Percentiles rank a stretch among this genome's conserved stretches.
These are phyloP conservation scores for Drosophila eohydei DNA, from an alignment of 2,888 invertebrate species.

Conservation along the genomic window DNA sequence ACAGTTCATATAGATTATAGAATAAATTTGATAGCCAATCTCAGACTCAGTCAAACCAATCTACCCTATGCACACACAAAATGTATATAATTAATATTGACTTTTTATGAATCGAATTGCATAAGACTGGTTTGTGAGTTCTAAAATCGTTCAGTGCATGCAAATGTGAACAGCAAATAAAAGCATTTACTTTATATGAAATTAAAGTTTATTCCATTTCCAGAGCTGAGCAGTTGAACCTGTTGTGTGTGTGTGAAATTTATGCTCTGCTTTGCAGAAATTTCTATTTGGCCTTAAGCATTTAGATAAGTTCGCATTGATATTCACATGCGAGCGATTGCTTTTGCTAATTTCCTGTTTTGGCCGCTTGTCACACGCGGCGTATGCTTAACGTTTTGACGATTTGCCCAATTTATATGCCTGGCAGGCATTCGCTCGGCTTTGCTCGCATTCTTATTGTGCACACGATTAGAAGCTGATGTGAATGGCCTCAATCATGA, in stretches of 20 bases:
- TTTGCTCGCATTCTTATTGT: conserved; percentile 42
- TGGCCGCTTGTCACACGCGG: conserved; percentile 17
- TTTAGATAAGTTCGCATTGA: background rate
- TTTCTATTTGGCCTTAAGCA: background rate
- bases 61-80: background rate
- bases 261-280: background rate
- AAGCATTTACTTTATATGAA: background rate
- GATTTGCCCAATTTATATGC: conserved; percentile 34
- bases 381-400: conserved; percentile 38
- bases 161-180: background rate
- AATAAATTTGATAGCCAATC: too few species aligned
- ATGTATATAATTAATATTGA: background rate
- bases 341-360: conserved; percentile 16
- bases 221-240: background rate
- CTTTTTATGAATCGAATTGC: background rate
- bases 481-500: conserved; percentile 23
- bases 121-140: background rate
- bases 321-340: background rate
- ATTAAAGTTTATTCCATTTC: background rate
- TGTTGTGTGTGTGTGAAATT: background rate
- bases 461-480: conserved; percentile 50
- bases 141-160: background rate
- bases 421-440: background rate
- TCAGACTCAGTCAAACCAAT: background rate
- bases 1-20: too few species aligned